These are phyloP conservation scores for Phortica magna DNA, from an alignment of 2,888 invertebrate species.

Conservation along the genomic window DNA sequence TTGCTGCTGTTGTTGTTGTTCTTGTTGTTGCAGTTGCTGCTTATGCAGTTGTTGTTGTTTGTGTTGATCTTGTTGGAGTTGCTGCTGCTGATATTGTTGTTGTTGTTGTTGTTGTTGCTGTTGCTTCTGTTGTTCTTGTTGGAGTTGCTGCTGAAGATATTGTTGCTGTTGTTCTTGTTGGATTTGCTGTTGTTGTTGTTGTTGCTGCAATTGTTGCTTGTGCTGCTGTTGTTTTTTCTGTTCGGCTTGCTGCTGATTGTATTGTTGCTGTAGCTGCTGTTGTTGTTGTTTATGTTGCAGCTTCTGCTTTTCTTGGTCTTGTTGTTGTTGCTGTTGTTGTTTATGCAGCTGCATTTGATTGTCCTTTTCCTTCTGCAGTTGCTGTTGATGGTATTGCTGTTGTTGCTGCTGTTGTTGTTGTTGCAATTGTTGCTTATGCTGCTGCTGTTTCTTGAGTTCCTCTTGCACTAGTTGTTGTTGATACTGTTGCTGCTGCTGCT, in stretches of 20 bases:
- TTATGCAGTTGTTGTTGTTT: conserved; percentile 3
- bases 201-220: neutral
- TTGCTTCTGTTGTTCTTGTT: neutral
- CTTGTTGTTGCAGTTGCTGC: conserved; percentile 42
- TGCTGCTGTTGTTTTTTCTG: conserved; percentile 47
- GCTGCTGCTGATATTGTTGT: conserved; percentile 1
- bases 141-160: neutral
- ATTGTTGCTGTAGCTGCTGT: conserved; percentile 22
- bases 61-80: conserved; percentile 50
- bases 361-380: neutral
- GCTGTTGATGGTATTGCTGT: neutral
- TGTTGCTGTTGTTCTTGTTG: neutral
- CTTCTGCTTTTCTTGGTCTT: no score
- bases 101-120: conserved; percentile 23
- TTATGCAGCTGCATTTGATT: conserved; percentile 28
- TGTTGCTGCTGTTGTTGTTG: conserved; percentile 30
- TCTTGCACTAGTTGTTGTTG: conserved; percentile 50
- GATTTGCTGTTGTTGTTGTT: neutral
- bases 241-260: conserved; percentile 37
- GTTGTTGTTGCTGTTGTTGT: neutral
- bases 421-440: conserved; percentile 42
- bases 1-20: conserved; percentile 44
- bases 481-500: conserved; percentile 18
- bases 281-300: neutral
- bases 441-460: conserved; percentile 45